Percentiles rank a stretch among this genome's conserved stretches.
These are phyloP conservation scores for Meandrina meandrites DNA, from an alignment of 92 coral and sea anemone species.

Conservation along the genomic window DNA sequence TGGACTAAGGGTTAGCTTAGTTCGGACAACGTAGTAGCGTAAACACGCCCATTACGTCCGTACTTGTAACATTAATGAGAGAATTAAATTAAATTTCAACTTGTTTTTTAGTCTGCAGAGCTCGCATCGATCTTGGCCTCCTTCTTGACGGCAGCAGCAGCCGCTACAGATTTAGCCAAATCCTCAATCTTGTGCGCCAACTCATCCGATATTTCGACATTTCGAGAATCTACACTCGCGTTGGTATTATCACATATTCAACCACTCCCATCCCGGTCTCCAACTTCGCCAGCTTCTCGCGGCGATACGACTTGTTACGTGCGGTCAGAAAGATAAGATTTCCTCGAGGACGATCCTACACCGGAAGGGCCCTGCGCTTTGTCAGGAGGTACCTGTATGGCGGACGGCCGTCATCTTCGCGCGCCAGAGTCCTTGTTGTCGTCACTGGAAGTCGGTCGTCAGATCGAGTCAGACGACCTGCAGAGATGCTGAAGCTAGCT, in stretches of 20 bases:
- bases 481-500: conserved; percentile 60
- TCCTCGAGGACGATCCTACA: conserved; percentile 56
- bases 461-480: conserved; percentile 69
- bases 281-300: conserved; percentile 46
- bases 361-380: conserved; percentile 60
- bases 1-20: no score
- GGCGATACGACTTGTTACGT: conserved; percentile 23
- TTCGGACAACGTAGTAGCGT: no score
- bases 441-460: conserved; percentile 70
- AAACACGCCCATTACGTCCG: no score
- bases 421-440: conserved; percentile 67
- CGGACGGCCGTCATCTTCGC: conserved; percentile 40
- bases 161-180: conserved; percentile 31
- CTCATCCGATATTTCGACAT: conserved; percentile 59
- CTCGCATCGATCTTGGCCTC: conserved; percentile 70
- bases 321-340: conserved; percentile 49
- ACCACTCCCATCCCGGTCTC: conserved; percentile 43
- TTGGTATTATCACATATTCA: conserved; percentile 65
- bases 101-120: conserved; percentile 59
- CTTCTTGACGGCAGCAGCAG: conserved; percentile 58
- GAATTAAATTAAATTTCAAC: background rate
- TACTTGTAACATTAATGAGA: no score
- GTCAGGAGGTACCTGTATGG: conserved; percentile 49
- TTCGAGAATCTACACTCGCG: conserved; percentile 51
- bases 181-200: conserved; percentile 54